Conservation (phyloP, 2,888 invertebrate genomes). For the Ormia ochracea region DNA sequence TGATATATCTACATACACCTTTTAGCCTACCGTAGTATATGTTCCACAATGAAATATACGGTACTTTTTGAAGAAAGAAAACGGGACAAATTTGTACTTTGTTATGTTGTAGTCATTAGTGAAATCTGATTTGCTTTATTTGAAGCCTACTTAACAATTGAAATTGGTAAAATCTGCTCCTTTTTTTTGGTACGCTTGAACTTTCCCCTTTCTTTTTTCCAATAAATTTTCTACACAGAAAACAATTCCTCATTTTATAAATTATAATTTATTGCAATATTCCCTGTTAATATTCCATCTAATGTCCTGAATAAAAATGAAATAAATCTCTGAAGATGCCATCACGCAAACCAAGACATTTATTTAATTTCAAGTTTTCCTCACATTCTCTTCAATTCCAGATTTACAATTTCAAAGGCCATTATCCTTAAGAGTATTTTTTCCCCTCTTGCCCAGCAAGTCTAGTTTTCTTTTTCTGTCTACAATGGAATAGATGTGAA, state of each 20-base stretch:
- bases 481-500: conserved; percentile 13
- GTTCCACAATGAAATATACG: no score
- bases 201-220: no score
- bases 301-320: conserved; percentile 15
- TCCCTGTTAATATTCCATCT: neutral
- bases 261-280: neutral
- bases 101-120: no score
- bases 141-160: no score
- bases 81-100: no score
- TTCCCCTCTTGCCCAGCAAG: neutral
- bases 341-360: conserved; percentile 10
- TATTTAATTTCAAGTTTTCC: conserved; percentile 25
- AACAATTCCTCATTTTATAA: neutral
- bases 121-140: no score
- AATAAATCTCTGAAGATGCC: conserved; percentile 32
- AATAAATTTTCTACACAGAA: no score
- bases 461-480: conserved; percentile 10
- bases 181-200: no score
- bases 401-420: conserved; percentile 54
- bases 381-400: conserved; percentile 20
- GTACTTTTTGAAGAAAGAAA: no score
- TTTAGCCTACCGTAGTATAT: no score
- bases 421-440: conserved; percentile 51
- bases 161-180: no score
- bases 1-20: no score